Evolutionary conservation across 2,797 vertebrate species (phyloP), one percentile per base, ranked within the genome.

Genomic region (Falco berigora): DNA sequence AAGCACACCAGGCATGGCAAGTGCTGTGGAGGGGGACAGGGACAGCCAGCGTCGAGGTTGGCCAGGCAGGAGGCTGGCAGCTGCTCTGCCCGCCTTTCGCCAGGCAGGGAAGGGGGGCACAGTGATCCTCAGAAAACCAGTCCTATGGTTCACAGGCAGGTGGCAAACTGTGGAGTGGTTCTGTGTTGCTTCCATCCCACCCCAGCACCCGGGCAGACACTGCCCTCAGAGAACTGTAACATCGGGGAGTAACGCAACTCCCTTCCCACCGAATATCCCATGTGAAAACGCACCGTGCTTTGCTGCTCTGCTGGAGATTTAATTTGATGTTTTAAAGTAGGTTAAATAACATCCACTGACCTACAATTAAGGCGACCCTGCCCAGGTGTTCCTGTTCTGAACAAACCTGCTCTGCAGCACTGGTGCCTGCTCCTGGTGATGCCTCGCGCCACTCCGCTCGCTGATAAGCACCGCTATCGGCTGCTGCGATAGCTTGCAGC

Each of bases 341-440:
- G 96, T 94, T 96, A 96, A 96, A 89, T 30, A 92, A 82, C 88
- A 94, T 67, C 25, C 94, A 52, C 92, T 94, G 96, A 90, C 96
- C 92, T 96, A 77, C 95, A 95, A 97, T 95, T 96, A 97, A 21
- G 95, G 88, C 38, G n/a, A 62, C 89, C 93, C 91, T 94, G 93
- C 96, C 95, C 95, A 71, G 68, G 58, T 72, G 97, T 19, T 96
- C 95, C 95, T 91, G 76, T 61, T 93, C 94, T 20, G 25, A 94
- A 75, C 81, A 97, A 97, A 97, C 97, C 97, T 94, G 97, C 95
- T 95, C 78, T 32, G 24, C 86, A 16, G 95, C 92, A 67, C 93
- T 58, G 12, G 64, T 22, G 62, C 55, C 14, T 38, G 91, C 93
- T 66, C 94, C 67, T n/a, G 25, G 85, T 46, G 10, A 76, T 63